phyloP scores from a whole-genome alignment of 2,113 vertebrate species.

The Probosciger aterrimus region DNA sequence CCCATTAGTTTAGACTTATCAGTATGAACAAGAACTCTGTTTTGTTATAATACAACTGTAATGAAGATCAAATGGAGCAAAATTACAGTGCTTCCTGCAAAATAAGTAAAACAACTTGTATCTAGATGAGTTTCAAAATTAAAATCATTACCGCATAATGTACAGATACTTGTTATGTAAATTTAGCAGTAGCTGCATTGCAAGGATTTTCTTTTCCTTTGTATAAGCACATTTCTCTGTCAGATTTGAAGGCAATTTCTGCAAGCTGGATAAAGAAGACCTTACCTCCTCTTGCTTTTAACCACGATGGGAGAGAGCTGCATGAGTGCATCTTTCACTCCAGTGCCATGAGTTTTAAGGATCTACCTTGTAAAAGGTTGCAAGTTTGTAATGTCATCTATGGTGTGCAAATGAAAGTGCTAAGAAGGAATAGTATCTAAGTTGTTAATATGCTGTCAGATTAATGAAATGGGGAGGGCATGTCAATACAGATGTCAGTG shows the following conservation, averaged over 20 bases:
- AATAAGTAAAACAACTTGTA: not conserved
- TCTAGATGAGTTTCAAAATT: not conserved
- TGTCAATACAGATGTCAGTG: not conserved
- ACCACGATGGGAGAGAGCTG: not conserved
- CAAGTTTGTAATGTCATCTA: not conserved
- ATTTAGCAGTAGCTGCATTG: not conserved
- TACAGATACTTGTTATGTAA: not conserved
- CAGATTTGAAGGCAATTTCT: not conserved
- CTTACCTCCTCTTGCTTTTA: not conserved
- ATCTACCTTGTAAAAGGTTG: not conserved
- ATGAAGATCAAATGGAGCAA: not conserved
- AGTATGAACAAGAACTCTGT: not conserved
- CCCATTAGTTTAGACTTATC: not conserved
- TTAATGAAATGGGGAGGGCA: not conserved
- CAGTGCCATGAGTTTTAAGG: not conserved
- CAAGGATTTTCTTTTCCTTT: not conserved
- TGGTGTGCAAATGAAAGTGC: not conserved
- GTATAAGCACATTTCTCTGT: not conserved
- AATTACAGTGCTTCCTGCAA: not conserved
- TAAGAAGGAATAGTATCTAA: not conserved
- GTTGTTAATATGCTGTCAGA: not conserved
- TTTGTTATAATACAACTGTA: not conserved
- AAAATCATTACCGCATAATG: not conserved
- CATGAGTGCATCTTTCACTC: not conserved
- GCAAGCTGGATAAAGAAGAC: not conserved